A percentile compares a stretch with the other conserved stretches of the same genome.
Evolutionary conservation across 2,888 invertebrate genomes (phyloP).

Genomic region (Siphlonurus alternatus): DNA sequence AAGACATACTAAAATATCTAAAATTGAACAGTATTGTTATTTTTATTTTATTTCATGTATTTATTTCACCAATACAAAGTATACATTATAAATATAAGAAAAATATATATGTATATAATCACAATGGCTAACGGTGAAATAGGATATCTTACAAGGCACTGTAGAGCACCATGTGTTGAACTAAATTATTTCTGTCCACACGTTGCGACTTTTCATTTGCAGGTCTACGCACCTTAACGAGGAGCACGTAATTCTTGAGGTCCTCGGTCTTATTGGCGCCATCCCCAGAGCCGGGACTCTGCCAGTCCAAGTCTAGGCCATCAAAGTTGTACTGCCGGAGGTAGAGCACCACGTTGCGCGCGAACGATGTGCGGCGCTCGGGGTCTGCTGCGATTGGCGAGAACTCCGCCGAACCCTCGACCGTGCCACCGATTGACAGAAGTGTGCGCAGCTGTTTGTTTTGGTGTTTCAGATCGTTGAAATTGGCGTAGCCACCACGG

Average conservation of each 20-base stretch:
- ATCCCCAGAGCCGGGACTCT: constrained; percentile 67
- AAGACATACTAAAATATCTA: too few species aligned
- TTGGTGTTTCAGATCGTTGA: constrained; percentile 81
- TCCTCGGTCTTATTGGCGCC: constrained; percentile 60
- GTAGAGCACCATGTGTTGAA: too few species aligned
- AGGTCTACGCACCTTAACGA: constrained; percentile 50
- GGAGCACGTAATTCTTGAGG: constrained; percentile 68
- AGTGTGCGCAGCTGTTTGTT: constrained; percentile 81
- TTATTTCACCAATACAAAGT: too few species aligned
- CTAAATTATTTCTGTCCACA: too few species aligned
- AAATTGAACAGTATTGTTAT: too few species aligned
- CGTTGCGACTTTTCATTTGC: too few species aligned
- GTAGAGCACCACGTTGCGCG: constrained; percentile 61
- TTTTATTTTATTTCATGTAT: too few species aligned
- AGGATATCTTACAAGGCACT: too few species aligned
- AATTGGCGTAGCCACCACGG: constrained; percentile 91
- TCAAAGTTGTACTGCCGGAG: constrained; percentile 84
- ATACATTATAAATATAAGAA: too few species aligned
- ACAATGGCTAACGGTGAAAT: too few species aligned
- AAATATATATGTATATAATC: too few species aligned
- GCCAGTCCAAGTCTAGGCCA: constrained; percentile 83
- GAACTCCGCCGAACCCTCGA: constrained; percentile 77
- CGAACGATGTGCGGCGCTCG: constrained; percentile 60
- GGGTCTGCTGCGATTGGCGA: constrained; percentile 73
- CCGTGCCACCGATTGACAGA: constrained; percentile 89